phyloP scores from a whole-genome alignment of 2,888 invertebrate genomes.

The Drosophila paracracens region DNA sequence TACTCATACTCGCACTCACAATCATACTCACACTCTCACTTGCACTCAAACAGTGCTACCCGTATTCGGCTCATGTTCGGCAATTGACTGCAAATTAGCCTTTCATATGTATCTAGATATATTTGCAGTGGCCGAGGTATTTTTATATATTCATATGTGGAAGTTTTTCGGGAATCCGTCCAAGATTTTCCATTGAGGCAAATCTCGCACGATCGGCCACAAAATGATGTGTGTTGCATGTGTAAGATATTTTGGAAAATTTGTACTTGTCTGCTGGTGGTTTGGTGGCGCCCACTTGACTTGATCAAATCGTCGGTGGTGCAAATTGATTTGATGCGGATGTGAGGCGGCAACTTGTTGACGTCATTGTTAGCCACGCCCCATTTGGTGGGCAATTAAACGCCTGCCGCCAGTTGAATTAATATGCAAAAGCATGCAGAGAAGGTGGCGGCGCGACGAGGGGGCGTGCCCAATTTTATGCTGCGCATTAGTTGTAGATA shows the following conservation, averaged over 20 bases:
- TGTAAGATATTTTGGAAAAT: conserved; percentile 14
- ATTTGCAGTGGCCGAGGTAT: conserved; percentile 23
- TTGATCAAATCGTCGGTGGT: conserved; percentile 50
- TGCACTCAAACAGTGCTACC: not conserved
- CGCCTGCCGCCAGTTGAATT: conserved; percentile 55
- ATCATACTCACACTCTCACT: conserved; percentile 3
- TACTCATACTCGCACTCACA: conserved; percentile 31
- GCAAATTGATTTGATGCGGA: conserved; percentile 74
- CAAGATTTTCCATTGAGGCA: conserved; percentile 22
- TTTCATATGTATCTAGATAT: conserved; percentile 45
- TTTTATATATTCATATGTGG: conserved; percentile 18
- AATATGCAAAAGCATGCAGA: conserved; percentile 64
- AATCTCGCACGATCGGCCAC: conserved; percentile 18
- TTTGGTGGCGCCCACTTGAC: conserved; percentile 47
- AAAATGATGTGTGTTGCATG: conserved; percentile 29
- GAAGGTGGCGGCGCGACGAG: conserved; percentile 12
- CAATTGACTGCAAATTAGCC: conserved; percentile 64
- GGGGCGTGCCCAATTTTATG: conserved; percentile 66
- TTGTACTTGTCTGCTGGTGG: conserved; percentile 34
- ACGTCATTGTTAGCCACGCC: conserved; percentile 77
- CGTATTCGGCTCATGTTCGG: conserved; percentile 29
- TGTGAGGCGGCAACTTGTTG: conserved; percentile 69
- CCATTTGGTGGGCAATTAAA: conserved; percentile 75
- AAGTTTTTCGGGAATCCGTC: conserved; percentile 21
- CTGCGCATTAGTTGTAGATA: conserved; percentile 66